Evolutionary conservation across 64 coral and sea anemone genomes (phyloP).

Genomic region (Stylophora pistillata): DNA sequence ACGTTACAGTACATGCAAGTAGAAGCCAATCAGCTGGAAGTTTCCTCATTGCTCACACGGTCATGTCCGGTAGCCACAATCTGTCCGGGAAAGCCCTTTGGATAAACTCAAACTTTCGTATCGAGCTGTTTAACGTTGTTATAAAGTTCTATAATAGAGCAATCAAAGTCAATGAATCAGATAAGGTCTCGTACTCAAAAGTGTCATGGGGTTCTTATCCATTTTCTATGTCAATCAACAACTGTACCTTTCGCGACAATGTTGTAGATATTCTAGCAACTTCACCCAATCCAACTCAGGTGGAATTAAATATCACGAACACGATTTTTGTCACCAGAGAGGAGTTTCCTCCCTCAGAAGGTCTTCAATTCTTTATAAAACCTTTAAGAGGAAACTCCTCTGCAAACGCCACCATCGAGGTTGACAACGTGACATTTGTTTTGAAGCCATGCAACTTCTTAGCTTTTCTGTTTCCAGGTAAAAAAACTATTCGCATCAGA

Average conservation of each 20-base stretch:
- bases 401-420: not conserved
- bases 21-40: not conserved
- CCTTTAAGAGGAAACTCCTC: not conserved
- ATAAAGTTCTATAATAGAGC: not conserved
- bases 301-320: not conserved
- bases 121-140: not conserved
- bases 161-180: not conserved
- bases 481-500: not conserved
- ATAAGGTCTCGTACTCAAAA: not conserved
- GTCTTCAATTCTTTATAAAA: not conserved
- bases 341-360: no score
- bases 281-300: not conserved
- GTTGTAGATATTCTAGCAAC: not conserved
- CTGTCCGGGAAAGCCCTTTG: not conserved
- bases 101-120: not conserved
- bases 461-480: not conserved
- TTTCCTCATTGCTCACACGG: not conserved
- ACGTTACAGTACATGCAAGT: not conserved
- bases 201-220: not conserved
- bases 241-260: conserved; percentile 2
- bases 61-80: not conserved
- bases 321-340: not conserved
- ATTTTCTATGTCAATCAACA: not conserved
- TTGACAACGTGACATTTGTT: not conserved
- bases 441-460: not conserved